phyloP scores from a whole-genome alignment of 2,113 vertebrate species.

The Microcebus ravelobensis region DNA sequence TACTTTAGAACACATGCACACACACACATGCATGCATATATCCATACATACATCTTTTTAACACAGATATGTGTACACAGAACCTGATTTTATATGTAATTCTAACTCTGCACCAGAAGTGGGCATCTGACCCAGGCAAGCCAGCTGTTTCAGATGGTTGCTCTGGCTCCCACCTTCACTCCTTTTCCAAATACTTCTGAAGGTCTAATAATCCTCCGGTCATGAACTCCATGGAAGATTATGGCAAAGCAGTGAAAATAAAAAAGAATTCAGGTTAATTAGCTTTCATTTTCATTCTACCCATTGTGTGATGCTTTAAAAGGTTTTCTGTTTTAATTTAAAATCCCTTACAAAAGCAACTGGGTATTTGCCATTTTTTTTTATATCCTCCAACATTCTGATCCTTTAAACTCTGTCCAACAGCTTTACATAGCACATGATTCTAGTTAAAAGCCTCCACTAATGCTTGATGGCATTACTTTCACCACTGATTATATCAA shows the following conservation, averaged over 20 bases:
- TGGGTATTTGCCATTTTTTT: conserved; percentile 65
- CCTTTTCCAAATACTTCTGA: conserved; percentile 64
- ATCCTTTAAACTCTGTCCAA: conserved; percentile 77
- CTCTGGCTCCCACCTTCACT: neutral
- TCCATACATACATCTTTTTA: neutral
- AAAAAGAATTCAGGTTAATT: conserved; percentile 76
- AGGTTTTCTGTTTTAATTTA: conserved; percentile 77
- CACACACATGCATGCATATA: neutral
- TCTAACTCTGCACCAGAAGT: neutral
- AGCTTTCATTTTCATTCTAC: conserved; percentile 73
- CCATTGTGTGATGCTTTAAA: conserved; percentile 62
- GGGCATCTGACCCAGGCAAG: neutral
- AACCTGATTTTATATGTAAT: neutral
- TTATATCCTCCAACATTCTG: conserved; percentile 61
- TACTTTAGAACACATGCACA: neutral
- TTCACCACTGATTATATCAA: conserved; percentile 78
- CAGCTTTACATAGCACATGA: conserved; percentile 71
- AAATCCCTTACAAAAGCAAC: conserved; percentile 75
- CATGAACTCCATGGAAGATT: conserved; percentile 72
- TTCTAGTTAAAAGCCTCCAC: conserved; percentile 71
- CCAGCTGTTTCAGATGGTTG: conserved; percentile 43
- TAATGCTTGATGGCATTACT: conserved; percentile 68
- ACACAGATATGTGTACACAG: too few relatives aligned
- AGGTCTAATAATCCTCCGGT: conserved; percentile 64
- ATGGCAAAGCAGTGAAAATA: conserved; percentile 64